Evolutionary conservation across 1,140 invertebrate genomes (phyloP).

Genomic region (Hylyphantes graminicola): DNA sequence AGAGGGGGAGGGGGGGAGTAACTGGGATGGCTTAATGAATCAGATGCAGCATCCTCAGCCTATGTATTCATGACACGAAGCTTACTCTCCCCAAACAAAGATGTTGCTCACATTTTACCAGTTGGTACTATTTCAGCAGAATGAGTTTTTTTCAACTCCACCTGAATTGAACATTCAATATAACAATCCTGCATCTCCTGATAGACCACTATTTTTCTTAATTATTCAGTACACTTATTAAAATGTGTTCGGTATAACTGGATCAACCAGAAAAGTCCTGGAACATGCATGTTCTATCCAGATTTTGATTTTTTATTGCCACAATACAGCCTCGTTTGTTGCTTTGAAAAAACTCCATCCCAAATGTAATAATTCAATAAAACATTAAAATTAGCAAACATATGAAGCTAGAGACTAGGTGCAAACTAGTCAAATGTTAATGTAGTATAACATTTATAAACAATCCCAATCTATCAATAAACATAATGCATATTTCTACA

Average conservation of each 20-base stretch:
- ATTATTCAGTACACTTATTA: neutral
- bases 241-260: too few relatives aligned
- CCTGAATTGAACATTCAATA: neutral
- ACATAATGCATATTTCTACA: too few relatives aligned
- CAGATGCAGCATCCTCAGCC: neutral
- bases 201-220: neutral
- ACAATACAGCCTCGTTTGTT: neutral
- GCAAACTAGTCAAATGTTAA: too few relatives aligned
- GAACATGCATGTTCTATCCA: conserved; percentile 4
- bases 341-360: conserved; percentile 3
- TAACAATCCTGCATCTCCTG: neutral
- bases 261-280: neutral
- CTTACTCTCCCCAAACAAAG: neutral
- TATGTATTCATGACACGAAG: neutral
- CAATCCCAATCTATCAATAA: too few relatives aligned
- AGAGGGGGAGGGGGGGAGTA: neutral
- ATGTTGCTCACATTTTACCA: neutral
- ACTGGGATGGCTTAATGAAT: neutral
- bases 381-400: too few relatives aligned
- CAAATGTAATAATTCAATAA: too few relatives aligned
- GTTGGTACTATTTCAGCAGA: neutral
- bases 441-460: too few relatives aligned
- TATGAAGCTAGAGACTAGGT: too few relatives aligned
- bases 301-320: neutral
- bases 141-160: neutral